Conservation (phyloP, 1,140 invertebrate genomes). For the Drosophila lacteicornis region DNA sequence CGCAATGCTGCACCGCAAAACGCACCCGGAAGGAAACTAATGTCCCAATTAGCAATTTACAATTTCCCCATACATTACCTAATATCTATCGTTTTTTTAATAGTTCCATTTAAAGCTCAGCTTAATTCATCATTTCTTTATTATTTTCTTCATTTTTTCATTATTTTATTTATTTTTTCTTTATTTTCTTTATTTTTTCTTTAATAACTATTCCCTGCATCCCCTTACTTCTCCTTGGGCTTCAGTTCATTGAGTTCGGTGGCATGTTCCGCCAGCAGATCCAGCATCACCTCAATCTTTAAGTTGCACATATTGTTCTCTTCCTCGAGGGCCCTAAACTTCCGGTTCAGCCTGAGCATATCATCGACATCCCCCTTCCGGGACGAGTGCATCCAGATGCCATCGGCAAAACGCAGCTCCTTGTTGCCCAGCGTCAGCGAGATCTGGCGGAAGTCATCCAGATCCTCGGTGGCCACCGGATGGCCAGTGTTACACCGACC, state of each 20-base stretch:
- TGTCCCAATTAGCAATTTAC: too few relatives aligned
- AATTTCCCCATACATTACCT: too few relatives aligned
- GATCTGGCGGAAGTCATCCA: slow-evolving; percentile 75
- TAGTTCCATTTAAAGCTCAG: too few relatives aligned
- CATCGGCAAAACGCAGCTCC: slow-evolving; percentile 78
- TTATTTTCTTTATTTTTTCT: background rate
- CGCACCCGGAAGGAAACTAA: too few relatives aligned
- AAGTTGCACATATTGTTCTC: slow-evolving; percentile 82
- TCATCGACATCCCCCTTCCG: slow-evolving; percentile 77
- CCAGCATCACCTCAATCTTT: slow-evolving; percentile 81
- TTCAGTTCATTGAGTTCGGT: slow-evolving; percentile 73
- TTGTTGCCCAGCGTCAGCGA: slow-evolving; percentile 78
- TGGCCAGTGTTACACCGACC: slow-evolving; percentile 71
- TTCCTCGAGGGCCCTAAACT: slow-evolving; percentile 73
- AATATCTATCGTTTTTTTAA: too few relatives aligned
- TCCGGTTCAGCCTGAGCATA: slow-evolving; percentile 71
- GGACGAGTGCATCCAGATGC: slow-evolving; percentile 79
- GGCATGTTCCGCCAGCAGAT: slow-evolving; percentile 79
- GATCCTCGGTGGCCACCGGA: slow-evolving; percentile 68
- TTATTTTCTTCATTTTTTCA: background rate
- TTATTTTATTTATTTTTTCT: background rate
- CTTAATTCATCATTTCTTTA: too few relatives aligned
- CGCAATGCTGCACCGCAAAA: too few relatives aligned
- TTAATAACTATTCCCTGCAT: background rate
- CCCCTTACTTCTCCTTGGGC: slow-evolving; percentile 60